Evolutionary conservation across 2,888 invertebrate species (phyloP), one percentile per base, ranked within the genome.

Genomic region (Drosophila stalkeri): DNA sequence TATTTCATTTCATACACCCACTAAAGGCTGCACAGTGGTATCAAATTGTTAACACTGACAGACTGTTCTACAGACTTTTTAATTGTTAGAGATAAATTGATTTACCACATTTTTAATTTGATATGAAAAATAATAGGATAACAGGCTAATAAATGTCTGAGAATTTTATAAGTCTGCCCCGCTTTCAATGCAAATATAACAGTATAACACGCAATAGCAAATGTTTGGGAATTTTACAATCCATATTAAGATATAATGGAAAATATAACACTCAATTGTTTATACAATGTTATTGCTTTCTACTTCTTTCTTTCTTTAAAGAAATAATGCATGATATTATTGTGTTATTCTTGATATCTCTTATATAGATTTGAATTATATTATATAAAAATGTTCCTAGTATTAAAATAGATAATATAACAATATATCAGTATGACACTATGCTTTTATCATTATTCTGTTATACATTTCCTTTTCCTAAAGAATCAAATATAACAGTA

Each of bases 1-100:
- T 20, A 51, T 51, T 20, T 20, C 8, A 51, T 51, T 20, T 20
- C 8, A 51, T 41, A 16, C 51, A 46, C 60, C 60, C 49, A 49
- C 57, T 11, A 23, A 12, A 9, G 27, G 1, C 27, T 39, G 39
- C 16, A 39, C 39, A 55, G 55, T 55, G 41, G 55, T 23, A 54
- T 54, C 20, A 37, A 9, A 23, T 35, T 52, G 20, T 20, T 18
- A n/a, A 35, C 6, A 16, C 18, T 18, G 7, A 14, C 27, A 6
- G 27, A 27, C 27, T 6, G 5, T 27, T 27, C 27, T 27, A n/a
- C 9, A 1, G 46, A 12, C 37, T 31, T 3, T 55, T 31, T 41
- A 20, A 33, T 51, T n/a, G 27, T 27, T n/a, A 1, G n/a, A 49
- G 11, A 27, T 49, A 27, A 49, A 16, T 23, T 35, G 51, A 14